Base-by-base conservation (phyloP, 2,888 invertebrate genomes). In the Aproaerema taeniolella region DNA sequence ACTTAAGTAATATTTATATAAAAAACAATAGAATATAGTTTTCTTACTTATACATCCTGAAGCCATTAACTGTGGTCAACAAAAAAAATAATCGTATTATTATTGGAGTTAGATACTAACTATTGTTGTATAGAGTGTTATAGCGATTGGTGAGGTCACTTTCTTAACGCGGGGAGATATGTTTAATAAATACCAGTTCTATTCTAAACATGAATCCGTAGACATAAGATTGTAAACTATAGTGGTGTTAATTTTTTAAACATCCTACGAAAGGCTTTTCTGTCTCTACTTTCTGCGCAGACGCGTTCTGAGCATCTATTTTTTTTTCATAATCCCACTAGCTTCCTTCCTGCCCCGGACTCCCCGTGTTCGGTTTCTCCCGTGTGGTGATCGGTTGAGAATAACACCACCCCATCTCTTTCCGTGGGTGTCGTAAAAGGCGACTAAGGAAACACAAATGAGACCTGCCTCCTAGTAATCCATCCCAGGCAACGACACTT, bases 141-240 rank as follows among this genome's bases (percentile, higher is more conserved):
- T 72, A 67, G 69, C 61, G 61, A 9, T 52, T n/a, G n/a, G 67
- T 80, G 80, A 80, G 73, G 72, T 81, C 80, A 81, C 60, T n/a
- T n/a, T n/a, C n/a, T n/a, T n/a, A n/a, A n/a, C 47, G 43, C 26
- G 40, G 40, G 41, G 61, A 69, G 66, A 67, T 67, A 61, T 78
- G 80, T 79, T 80, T 74, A 69, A 72, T 71, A 67, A 67, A 70
- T 67, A 68, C 56, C 52, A 47, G 45, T 47, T 58, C 53, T 68
- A 66, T 53, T 74, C 64, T 72, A 75, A 75, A 76, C 78, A 76
- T 14, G 4, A 20, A 6, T 20, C 7, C 20, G 20, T 20, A 7
- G 4, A 20, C 4, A 20, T 20, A 7, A 6, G 20, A 20, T 20
- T 32, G 32, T 32, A 32, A 32, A 32, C 32, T 32, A 7, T 7